Base-by-base conservation (phyloP, 2,888 invertebrate genomes). In the Heteromurus nitidus region DNA sequence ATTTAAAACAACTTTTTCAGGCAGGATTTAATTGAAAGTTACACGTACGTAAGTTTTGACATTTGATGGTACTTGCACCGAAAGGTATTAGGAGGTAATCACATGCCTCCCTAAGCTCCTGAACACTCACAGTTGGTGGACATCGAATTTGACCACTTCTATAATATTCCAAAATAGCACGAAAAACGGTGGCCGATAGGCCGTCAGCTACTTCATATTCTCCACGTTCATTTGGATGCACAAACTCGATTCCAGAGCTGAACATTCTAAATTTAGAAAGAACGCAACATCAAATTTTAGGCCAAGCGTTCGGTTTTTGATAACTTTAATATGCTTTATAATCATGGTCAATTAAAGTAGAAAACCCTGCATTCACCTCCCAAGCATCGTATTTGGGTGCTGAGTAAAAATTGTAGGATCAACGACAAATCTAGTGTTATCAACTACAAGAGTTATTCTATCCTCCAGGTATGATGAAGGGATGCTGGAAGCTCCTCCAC, bases 1-100 rank as follows among this genome's bases (percentile, higher is more conserved):
- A n/a, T n/a, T n/a, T n/a, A n/a, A n/a, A n/a, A n/a, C n/a, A n/a
- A n/a, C n/a, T 2, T 16, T 28, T 1, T 5, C 24, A 11, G 3
- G 62, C 28, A 28, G 7, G 11, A 58, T 24, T 11, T 60, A 11
- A 11, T 22, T 22, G 9, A 18, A 42, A 26, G 11, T 5, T 50
- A 2, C 30, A 91, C 94, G 92, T 91, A 95, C 98, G 93, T 84
- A 99, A 92, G 91, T 99, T 98, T 92, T 98, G 95, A 90, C 98
- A 98, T 88, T 97, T 94, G 72, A 99, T 95, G 55, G 97, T 98
- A 86, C 74, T 94, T 11, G 98, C 96, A 90, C 98, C 97, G 89
- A 99, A 99, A 16, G 99, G 99, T 88, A 99, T 95, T 55, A 99
- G 92, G 75, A 99, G 91, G 90, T 99, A 99, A 90, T 99, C 99